Base-by-base conservation (phyloP, 1,140 invertebrate species). In the Stratiolaelaps scimitus region DNA sequence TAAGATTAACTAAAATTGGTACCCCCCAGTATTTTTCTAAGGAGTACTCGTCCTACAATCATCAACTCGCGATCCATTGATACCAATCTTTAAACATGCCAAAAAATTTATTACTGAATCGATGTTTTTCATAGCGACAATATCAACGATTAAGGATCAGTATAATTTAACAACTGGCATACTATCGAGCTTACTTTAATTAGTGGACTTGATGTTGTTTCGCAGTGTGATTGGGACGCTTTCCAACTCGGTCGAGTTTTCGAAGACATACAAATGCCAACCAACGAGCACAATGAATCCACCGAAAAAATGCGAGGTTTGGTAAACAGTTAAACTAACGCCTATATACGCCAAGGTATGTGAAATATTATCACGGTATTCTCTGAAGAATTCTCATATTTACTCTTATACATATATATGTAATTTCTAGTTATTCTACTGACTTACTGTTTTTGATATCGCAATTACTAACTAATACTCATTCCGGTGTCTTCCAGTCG, bases 241-340 rank as follows among this genome's bases (percentile, higher is more conserved):
- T 2, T 83, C 84, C 47, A 96, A 96, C 75, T 89, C 84, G 0
- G 74, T 81, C 46, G 89, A 93, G 67, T 97, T 97, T 75, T 81
- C 87, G 0, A 73, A 81, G 56, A 82, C 83, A 1, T 97, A 86
- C 78, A 80, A 84, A 0, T 97, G 92, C 76, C 80, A 81, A 0
- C 70, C 72, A 0, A 84, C 83, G 10, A 82, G 84, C 0, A 76
- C 76, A 0, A 92, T 94, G 89, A 94, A 94, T 77, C 90, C 91
- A 0, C 72, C 74, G 43, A 73, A 78, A 2, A 83, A 84, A 72
- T 95, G 91, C 76, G 80, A 85, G 65, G 78, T 90, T 68, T 90
- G 88, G 88, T 90, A 76, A 81, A 40, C 5, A 40, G 34, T 10
- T n/a, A n/a, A n/a, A n/a, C n/a, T 40, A 4, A 40, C 10, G 5